Evolutionary conservation across 1,140 invertebrate genomes (phyloP).

Genomic region (Zaprionus nigranus): DNA sequence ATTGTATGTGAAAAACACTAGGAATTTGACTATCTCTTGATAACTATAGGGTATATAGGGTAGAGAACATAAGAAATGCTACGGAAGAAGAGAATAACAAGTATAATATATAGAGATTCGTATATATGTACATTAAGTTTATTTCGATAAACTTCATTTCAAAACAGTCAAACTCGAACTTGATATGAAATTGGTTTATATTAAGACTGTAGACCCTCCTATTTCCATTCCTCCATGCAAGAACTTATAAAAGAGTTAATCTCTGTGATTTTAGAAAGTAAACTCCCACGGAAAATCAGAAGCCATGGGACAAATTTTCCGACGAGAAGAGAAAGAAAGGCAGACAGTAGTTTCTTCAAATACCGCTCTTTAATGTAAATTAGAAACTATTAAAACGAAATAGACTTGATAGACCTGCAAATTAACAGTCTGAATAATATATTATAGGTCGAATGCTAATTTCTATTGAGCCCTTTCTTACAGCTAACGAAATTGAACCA

Average conservation of each 20-base stretch:
- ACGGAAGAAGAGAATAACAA: no score
- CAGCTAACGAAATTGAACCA: not conserved
- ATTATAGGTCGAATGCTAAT: not conserved
- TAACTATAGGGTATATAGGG: accelerated
- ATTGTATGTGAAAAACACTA: no score
- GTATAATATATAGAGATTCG: not conserved
- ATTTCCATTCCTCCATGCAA: not conserved
- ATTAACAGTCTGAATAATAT: not conserved
- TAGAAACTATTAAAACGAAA: not conserved
- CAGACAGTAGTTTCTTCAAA: not conserved
- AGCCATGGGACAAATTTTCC: not conserved
- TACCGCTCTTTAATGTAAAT: not conserved
- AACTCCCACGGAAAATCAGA: not conserved
- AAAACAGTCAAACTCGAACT: no score
- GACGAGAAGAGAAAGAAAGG: not conserved
- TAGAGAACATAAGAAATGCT: no score
- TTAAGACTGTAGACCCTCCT: not conserved
- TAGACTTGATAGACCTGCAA: not conserved
- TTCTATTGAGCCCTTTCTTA: not conserved
- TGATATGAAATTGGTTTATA: not conserved
- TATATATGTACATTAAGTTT: not conserved
- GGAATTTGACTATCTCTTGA: no score
- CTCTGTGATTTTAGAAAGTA: constrained; percentile 3
- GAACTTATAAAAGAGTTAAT: not conserved
- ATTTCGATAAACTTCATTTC: not conserved